These are phyloP conservation scores for Drusus annulatus DNA, from an alignment of 1,140 invertebrate species.

Conservation along the genomic window DNA sequence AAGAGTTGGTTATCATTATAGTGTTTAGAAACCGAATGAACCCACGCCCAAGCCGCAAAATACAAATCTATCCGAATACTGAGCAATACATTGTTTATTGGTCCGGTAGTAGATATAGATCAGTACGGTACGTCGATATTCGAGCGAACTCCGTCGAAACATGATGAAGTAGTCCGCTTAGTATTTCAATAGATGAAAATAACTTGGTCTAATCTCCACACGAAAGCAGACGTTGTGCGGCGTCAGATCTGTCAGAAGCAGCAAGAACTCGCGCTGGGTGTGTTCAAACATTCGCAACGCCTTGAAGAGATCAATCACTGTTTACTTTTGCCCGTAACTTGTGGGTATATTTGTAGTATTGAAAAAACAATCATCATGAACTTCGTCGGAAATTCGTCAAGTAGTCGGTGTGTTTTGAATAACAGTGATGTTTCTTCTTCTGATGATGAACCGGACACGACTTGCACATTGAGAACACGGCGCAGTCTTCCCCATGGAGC, in stretches of 20 bases:
- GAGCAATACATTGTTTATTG: no score
- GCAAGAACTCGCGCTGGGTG: neutral
- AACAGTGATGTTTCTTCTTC: conserved; percentile 29
- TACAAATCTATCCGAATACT: no score
- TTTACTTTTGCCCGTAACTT: neutral
- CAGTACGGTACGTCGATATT: no score
- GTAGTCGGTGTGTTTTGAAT: neutral
- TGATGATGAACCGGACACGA: conserved; percentile 34
- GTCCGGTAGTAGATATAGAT: no score
- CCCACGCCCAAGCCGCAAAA: no score
- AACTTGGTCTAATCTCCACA: neutral
- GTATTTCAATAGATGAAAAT: neutral
- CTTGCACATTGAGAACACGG: conserved; percentile 23
- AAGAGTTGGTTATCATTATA: no score
- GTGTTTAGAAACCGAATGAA: no score
- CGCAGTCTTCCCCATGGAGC: conserved; percentile 39
- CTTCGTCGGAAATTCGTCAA: neutral
- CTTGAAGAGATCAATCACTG: neutral
- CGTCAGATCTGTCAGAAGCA: conserved; percentile 7
- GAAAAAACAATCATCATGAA: neutral
- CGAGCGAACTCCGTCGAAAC: no score
- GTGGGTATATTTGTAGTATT: neutral
- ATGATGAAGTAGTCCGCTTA: no score
- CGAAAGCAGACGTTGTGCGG: neutral
- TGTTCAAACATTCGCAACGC: conserved; percentile 5